Evolutionary conservation across 2,797 vertebrate species (phyloP), one percentile per base, ranked within the genome.

Genomic region (Choloepus didactylus): DNA sequence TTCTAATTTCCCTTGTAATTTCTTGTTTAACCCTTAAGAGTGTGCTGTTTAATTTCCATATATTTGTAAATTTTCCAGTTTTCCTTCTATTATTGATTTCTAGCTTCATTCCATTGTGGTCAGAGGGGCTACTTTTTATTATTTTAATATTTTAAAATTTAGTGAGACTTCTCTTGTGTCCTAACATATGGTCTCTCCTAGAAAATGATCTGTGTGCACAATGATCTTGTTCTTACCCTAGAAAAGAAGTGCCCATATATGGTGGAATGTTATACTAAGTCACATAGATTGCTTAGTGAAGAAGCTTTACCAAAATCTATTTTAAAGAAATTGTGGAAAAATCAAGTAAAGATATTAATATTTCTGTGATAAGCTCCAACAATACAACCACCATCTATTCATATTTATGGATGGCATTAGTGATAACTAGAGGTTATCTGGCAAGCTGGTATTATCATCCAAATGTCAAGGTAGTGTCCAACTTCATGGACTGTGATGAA

Each of bases 401-500:
- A 99, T 99, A 98, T 99, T 99, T 98, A 99, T 99, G 0, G 99
- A 99, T 5, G 99, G 99, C 6, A 98, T 99, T 6, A 99, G 99
- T 1, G 99, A 99, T 66, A 99, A 11, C 98, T 99, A 35, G 99
- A 99, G 97, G 98, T 99, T 75, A 99, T 99, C 97, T 98, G 98
- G 44, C 99, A 99, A 97, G 99, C 99, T 29, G 99, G 99, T 0
- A 99, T 99, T 99, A 99, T 98, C 99, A 99, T 97, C 98, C 99
- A 75, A 99, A 99, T 76, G 95, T 99, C 97, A 99, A 99, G 98
- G 99, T 99, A 0, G 99, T 99, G 94, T 99, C 99, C 98, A 99
- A 99, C 98, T 99, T 99, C 98, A 99, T 99, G 99, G 99, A 99
- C 96, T 99, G 99, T 67, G 99, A 99, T 97, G 99, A 99, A 91